Evolutionary conservation across 1,140 invertebrate species (phyloP).

Genomic region (Drosophila funebris): DNA sequence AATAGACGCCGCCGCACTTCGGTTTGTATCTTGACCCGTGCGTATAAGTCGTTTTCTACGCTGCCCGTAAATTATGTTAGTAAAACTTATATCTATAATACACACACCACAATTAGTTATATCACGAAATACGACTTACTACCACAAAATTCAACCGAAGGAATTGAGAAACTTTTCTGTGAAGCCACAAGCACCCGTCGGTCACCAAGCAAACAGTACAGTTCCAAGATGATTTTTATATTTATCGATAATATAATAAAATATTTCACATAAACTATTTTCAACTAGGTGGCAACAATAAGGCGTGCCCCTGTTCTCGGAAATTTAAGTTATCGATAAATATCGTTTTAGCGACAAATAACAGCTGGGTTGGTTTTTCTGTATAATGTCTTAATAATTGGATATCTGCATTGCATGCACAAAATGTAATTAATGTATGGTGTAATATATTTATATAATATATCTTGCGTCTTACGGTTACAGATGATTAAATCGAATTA

Average conservation of each 20-base stretch:
- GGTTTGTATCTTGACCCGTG: conserved; percentile 8
- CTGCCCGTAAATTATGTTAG: neutral
- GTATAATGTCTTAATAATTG: too few species aligned
- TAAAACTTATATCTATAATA: conserved; percentile 4
- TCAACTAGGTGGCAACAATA: neutral
- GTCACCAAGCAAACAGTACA: conserved; percentile 7
- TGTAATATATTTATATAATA: too few species aligned
- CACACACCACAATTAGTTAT: neutral
- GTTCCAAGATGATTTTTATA: conserved; percentile 3
- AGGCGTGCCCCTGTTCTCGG: too few species aligned
- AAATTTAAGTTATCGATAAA: too few species aligned
- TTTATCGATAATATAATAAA: conserved; percentile 5
- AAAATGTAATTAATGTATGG: too few species aligned
- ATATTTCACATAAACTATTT: too few species aligned
- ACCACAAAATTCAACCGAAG: conserved; percentile 12
- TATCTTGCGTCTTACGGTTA: too few species aligned
- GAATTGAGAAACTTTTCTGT: neutral
- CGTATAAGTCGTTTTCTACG: neutral
- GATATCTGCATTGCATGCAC: too few species aligned
- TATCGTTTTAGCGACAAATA: too few species aligned
- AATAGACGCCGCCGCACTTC: conserved; percentile 49
- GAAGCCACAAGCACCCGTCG: conserved; percentile 5
- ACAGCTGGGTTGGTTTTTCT: too few species aligned
- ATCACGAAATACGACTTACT: conserved; percentile 12
- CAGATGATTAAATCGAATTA: too few species aligned